These are phyloP conservation scores for Sander vitreus DNA, from an alignment of 2,113 vertebrate genomes.

Conservation along the genomic window DNA sequence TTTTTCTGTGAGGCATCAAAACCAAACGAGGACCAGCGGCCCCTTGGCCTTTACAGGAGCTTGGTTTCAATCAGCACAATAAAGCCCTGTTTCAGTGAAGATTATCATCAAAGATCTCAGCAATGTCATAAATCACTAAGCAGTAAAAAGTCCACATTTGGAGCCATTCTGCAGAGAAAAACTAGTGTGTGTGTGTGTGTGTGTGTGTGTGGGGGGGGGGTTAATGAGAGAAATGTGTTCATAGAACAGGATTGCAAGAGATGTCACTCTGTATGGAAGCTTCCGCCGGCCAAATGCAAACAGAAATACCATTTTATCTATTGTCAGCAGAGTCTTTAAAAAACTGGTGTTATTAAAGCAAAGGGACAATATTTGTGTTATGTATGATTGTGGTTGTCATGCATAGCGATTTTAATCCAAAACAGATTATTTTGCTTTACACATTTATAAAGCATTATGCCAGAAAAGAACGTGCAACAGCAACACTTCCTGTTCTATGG, in stretches of 20 bases:
- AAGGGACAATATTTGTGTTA: background rate
- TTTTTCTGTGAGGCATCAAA: conserved; percentile 19
- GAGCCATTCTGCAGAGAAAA: conserved; percentile 11
- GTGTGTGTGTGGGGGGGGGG: background rate
- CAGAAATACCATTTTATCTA: background rate
- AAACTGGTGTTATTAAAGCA: background rate
- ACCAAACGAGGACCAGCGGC: conserved; percentile 7
- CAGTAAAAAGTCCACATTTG: background rate
- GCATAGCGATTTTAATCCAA: background rate
- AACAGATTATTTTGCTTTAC: background rate
- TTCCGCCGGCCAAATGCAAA: background rate
- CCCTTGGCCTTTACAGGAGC: conserved; percentile 13
- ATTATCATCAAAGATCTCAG: conserved; percentile 6
- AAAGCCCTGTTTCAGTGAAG: background rate
- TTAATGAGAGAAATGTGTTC: background rate
- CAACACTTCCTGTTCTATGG: background rate
- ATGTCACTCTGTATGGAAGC: background rate
- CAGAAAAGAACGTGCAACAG: background rate
- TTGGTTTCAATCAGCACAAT: conserved; percentile 44
- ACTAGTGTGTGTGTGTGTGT: background rate
- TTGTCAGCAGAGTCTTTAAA: background rate
- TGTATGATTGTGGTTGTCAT: background rate
- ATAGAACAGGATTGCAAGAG: conserved; percentile 1
- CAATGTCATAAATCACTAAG: conserved; percentile 23
- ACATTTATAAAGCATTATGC: background rate